phyloP scores from a whole-genome alignment of 1,140 invertebrate species.

The Ceratitis capitata region DNA sequence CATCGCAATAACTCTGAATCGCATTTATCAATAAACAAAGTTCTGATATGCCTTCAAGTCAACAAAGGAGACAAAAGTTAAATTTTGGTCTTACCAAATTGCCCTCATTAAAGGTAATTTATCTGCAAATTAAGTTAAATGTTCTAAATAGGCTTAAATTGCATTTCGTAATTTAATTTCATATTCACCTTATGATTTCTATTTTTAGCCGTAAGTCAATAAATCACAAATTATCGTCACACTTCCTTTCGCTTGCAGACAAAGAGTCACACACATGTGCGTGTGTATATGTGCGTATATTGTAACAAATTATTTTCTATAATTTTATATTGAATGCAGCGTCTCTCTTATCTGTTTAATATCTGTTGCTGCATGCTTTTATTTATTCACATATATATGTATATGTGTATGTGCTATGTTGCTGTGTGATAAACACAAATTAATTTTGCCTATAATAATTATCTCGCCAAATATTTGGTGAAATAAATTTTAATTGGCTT shows the following conservation, averaged over 20 bases:
- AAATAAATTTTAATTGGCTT: constrained; percentile 36
- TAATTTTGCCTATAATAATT: constrained; percentile 24
- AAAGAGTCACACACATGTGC: background rate
- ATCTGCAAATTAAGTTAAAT: background rate
- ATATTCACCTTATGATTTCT: background rate
- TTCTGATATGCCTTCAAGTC: background rate
- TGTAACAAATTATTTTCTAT: background rate
- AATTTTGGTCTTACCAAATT: background rate
- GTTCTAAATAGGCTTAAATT: background rate
- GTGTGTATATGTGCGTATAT: background rate
- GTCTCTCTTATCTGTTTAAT: background rate
- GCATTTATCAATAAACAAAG: background rate
- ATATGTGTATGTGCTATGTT: background rate
- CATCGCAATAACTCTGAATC: background rate
- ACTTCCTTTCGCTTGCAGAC: background rate
- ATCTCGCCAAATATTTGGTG: background rate
- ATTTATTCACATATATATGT: background rate
- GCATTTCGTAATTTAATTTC: background rate
- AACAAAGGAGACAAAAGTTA: background rate
- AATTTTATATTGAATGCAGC: background rate
- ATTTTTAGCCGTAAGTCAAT: background rate
- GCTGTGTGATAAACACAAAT: constrained; percentile 13
- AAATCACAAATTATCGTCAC: constrained; percentile 5
- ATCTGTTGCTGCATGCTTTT: background rate
- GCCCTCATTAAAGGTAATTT: background rate